Percentiles rank a stretch among this genome's conserved stretches.
Evolutionary conservation across 1,140 invertebrate genomes (phyloP).

Genomic region (Heliothis virescens): DNA sequence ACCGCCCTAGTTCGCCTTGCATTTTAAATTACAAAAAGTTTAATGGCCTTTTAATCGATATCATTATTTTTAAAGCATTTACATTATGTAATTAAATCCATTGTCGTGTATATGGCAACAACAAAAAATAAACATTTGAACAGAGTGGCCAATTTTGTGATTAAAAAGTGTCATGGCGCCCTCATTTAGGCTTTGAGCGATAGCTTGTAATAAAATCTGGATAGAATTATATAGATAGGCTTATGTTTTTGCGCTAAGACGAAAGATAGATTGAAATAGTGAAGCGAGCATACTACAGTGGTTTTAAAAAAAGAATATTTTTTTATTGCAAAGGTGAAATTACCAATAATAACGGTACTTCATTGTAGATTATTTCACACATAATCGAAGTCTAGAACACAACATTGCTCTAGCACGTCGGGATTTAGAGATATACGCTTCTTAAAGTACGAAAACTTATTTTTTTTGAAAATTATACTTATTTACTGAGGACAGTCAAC

Average conservation of each 20-base stretch:
- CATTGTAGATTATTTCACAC: no score
- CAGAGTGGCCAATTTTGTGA: conserved; percentile 15
- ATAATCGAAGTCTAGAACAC: no score
- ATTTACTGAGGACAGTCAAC: no score
- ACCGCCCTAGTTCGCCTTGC: neutral
- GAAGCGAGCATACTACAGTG: no score
- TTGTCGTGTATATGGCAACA: conserved; percentile 14
- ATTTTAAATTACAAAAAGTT: neutral
- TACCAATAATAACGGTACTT: no score
- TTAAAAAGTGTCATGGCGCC: conserved; percentile 19
- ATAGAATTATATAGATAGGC: neutral
- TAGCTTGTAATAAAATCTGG: conserved; percentile 15
- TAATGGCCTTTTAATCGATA: conserved; percentile 1
- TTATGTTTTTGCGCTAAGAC: neutral
- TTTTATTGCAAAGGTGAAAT: no score
- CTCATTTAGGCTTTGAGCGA: conserved; percentile 16
- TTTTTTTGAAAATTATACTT: no score
- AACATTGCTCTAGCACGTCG: no score
- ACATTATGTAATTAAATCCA: conserved; percentile 31
- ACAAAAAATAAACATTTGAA: conserved; percentile 20
- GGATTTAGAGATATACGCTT: no score
- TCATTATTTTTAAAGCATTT: conserved; percentile 15
- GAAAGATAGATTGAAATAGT: no score
- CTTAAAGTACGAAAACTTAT: no score
- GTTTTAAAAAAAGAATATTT: no score